These are phyloP conservation scores for Macheiramphus alcinus DNA, from an alignment of 2,113 vertebrate species.

Conservation along the genomic window DNA sequence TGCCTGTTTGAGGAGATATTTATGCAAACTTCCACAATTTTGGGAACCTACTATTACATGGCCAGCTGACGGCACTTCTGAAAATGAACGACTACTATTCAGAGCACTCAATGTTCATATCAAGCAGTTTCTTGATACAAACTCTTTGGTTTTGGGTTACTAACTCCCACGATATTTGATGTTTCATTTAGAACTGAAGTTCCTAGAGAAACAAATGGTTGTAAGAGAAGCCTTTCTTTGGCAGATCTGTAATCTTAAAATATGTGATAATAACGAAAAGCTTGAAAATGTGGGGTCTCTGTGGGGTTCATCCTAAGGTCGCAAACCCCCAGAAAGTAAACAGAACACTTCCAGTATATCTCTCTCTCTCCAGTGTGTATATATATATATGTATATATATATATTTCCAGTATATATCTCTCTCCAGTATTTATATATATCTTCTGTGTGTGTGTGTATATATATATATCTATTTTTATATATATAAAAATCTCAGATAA, in stretches of 20 bases:
- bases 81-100: neutral
- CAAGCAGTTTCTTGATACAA: neutral
- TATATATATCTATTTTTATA: neutral
- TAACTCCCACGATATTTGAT: constrained; percentile 2
- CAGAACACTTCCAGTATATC: neutral
- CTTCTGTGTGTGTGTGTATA: neutral
- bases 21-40: neutral
- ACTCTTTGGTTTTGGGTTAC: neutral
- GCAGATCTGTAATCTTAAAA: neutral
- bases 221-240: constrained; percentile 10
- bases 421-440: neutral
- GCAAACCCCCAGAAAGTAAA: neutral
- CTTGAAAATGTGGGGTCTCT: neutral
- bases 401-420: neutral
- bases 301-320: constrained; percentile 13
- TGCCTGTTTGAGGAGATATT: neutral
- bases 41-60: neutral
- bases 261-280: neutral
- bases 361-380: neutral
- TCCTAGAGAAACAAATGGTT: constrained; percentile 38
- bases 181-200: constrained; percentile 17
- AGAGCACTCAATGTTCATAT: neutral
- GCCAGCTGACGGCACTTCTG: neutral
- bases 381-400: neutral
- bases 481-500: neutral